Conservation (phyloP, 2,797 vertebrate genomes). For the Lemur catta region DNA sequence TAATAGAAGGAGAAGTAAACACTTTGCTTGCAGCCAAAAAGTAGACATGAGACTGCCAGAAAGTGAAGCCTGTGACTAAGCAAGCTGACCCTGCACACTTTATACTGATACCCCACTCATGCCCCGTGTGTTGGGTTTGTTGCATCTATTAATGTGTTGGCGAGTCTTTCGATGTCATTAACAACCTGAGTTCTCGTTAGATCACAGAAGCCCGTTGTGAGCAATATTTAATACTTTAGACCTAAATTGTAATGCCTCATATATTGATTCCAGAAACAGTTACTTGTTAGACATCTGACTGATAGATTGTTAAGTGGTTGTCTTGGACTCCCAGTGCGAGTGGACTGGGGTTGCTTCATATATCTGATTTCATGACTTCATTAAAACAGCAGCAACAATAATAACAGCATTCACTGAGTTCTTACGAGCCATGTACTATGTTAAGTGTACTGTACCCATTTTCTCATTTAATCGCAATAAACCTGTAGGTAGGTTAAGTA, state of each 20-base stretch:
- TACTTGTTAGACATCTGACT: background rate
- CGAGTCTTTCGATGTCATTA: background rate
- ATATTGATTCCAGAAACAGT: background rate
- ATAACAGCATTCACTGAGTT: background rate
- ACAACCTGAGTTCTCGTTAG: background rate
- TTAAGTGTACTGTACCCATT: background rate
- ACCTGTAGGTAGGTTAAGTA: background rate
- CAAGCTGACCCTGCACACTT: background rate
- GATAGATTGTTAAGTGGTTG: background rate
- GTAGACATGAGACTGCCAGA: background rate
- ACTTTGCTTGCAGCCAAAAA: constrained; percentile 30
- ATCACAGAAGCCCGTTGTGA: background rate
- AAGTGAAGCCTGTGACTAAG: background rate
- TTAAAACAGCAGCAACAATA: background rate
- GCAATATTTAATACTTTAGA: background rate
- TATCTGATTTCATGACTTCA: background rate
- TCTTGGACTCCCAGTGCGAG: background rate
- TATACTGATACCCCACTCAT: fast-evolving
- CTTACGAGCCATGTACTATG: background rate
- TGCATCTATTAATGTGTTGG: background rate
- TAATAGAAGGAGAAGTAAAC: constrained; percentile 29
- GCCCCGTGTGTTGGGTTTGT: fast-evolving
- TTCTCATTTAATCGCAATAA: background rate
- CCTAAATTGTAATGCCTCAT: background rate
- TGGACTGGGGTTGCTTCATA: background rate